Evolutionary conservation across 2,797 vertebrate genomes (phyloP), one percentile per base, ranked within the genome.

Genomic region (Brachyrhaphis roseni): DNA sequence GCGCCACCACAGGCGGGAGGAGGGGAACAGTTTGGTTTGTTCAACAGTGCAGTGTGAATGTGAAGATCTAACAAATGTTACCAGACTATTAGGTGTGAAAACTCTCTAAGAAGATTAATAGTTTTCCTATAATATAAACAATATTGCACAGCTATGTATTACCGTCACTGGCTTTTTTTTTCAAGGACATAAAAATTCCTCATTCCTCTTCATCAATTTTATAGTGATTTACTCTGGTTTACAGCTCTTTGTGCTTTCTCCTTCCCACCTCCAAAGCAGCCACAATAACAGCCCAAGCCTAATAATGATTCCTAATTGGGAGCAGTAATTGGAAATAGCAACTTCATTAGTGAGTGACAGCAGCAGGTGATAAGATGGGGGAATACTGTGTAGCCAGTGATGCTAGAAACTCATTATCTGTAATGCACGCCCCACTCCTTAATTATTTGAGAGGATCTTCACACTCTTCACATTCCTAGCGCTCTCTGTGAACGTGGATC

Each of bases 341-440:
- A 93, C 95, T 96, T 95, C 93, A 95, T 95, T 95, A 96, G 89
- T 88, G 92, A 93, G 89, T 92, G 90, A 92, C 94, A 93, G 91
- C 91, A 91, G 93, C 93, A 95, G 93, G 94, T 94, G 94, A 95
- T 95, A 93, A 95, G 94, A 94, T 86, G 53, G 88, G 92, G 92
- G 93, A 94, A 94, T 94, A 91, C 91, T 84, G 89, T 88, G 87
- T 83, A 92, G 88, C 84, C 87, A 91, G 83, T 84, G 90, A 94
- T 92, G 91, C 94, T 91, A 81, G 87, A 93, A 94, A 93, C 93
- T 95, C 93, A 95, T 95, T 95, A 94, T 93, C 93, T 86, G 83
- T 83, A 86, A 88, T 83, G 83, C 88, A 84, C 83, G 86, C 82
- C 76, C 75, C 86, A 82, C 87, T 90, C 86, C 89, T 92, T 94